These are phyloP conservation scores for Amphimedon queenslandica DNA, from an alignment of 37 sponge, comb jelly and placozoan genomes.

Conservation along the genomic window DNA sequence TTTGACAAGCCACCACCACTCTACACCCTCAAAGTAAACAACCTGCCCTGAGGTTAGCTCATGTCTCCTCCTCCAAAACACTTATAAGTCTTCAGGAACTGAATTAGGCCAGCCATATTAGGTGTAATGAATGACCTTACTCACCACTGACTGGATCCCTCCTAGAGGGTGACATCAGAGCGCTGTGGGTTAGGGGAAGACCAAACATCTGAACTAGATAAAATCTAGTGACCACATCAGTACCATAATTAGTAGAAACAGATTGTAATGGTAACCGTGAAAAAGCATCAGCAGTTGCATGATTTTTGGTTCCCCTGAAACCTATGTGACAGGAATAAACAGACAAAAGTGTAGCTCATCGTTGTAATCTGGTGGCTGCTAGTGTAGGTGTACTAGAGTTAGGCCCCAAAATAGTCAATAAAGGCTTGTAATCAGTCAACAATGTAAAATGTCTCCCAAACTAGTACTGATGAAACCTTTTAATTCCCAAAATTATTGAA, in stretches of 20 bases:
- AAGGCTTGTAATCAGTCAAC: no score
- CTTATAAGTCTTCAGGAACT: not conserved
- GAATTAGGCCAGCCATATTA: slow-evolving; percentile 26
- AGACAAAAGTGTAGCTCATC: slow-evolving; percentile 21
- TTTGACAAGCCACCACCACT: slow-evolving; percentile 7
- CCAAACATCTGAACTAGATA: no score
- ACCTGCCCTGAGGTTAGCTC: slow-evolving; percentile 17
- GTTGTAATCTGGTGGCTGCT: no score
- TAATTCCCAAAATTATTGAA: no score
- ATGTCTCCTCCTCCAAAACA: not conserved
- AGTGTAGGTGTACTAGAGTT: no score
- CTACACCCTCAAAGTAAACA: slow-evolving; percentile 38
- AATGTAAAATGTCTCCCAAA: no score
- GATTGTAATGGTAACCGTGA: slow-evolving; percentile 60
- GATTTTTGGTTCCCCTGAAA: slow-evolving; percentile 43
- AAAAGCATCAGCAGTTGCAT: slow-evolving; percentile 56
- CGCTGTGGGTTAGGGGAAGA: no score
- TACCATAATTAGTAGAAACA: no score
- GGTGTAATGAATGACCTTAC: slow-evolving; percentile 23
- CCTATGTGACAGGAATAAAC: slow-evolving; percentile 50
- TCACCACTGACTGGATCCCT: slow-evolving; percentile 36
- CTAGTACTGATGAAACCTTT: no score
- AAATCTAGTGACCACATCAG: no score
- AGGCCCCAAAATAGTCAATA: no score
- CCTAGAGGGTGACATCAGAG: no score